Base-by-base conservation (phyloP, 2,113 vertebrate species). In the Aythya baeri region DNA sequence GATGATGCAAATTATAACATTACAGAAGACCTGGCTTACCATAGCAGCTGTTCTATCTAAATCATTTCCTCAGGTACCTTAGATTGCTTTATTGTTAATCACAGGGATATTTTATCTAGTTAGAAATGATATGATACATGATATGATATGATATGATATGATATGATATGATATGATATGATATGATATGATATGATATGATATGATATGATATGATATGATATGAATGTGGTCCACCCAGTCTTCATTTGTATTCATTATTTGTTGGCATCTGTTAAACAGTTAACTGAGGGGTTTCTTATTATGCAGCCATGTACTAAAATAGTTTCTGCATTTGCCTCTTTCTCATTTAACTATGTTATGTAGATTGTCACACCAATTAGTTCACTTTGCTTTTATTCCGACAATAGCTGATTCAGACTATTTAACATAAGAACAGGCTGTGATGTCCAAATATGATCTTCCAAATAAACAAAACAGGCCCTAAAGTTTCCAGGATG, bases 321-420 rank as follows among this genome's bases (percentile, higher is more conserved):
- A 63, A 43, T 2, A 15, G 15, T 17, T 52, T 77, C 61, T 67
- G 59, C 27, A 10, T 27, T 26, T 71, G 55, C 52, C 72, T 80
- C 71, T 38, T 81, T 12, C 54, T 32, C 14, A 23, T 17, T 41
- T 29, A 46, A 57, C 43, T n/a, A 6, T 5, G 6, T 36, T 11
- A 3, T 5, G 46, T 8, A 54, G 43, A 84, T 21, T 12, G 66
- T 31, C 74, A 72, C 32, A 26, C 1, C 1, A 0, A 44, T 34
- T 21, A 26, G 12, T 23, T 62, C 79, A n/a, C 55, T 71, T 25
- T 44, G 46, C 57, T 73, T 52, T 74, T 59, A 66, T 21, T 52
- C 77, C n/a, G 61, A 72, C 58, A 61, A 14, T 1, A 29, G 22
- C 55, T 23, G 41, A 38, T 44, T 43, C 73, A 46, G 77, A 41